A percentile compares a stretch with the other conserved stretches of the same genome.
These are phyloP conservation scores for Chionodraco myersi DNA, from an alignment of 2,113 vertebrate genomes.

Conservation along the genomic window DNA sequence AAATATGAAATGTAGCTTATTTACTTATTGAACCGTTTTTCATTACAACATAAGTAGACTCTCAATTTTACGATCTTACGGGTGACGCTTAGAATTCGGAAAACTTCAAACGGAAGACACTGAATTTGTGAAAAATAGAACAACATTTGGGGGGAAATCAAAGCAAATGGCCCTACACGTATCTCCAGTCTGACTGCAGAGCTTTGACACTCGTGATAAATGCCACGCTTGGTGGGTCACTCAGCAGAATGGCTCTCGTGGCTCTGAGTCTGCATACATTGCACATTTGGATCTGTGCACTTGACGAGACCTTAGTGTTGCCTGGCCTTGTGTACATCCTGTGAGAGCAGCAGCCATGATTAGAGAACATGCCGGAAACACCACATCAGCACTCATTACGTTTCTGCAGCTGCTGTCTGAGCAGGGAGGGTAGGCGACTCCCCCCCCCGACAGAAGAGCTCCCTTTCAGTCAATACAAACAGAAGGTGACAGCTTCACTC, in stretches of 20 bases:
- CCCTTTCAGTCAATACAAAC: constrained; percentile 59
- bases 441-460: constrained; percentile 3
- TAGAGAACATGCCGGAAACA: constrained; percentile 54
- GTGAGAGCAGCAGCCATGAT: constrained; percentile 50
- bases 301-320: constrained; percentile 20
- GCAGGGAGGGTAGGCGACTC: constrained; percentile 45
- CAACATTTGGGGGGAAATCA: too few species aligned
- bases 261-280: background rate
- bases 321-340: constrained; percentile 28
- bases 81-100: too few species aligned
- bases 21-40: too few species aligned
- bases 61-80: too few species aligned
- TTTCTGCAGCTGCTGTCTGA: constrained; percentile 42
- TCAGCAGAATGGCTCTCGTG: constrained; percentile 8
- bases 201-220: constrained; percentile 44
- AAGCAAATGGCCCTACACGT: too few species aligned
- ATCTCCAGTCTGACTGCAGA: constrained; percentile 29
- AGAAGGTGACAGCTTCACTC: constrained; percentile 62
- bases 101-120: too few species aligned
- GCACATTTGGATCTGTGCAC: background rate
- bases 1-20: too few species aligned
- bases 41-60: too few species aligned
- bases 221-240: background rate
- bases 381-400: constrained; percentile 14
- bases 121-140: too few species aligned